Conservation (phyloP, 2,113 vertebrate species). For the Brienomyrus longianalis region DNA sequence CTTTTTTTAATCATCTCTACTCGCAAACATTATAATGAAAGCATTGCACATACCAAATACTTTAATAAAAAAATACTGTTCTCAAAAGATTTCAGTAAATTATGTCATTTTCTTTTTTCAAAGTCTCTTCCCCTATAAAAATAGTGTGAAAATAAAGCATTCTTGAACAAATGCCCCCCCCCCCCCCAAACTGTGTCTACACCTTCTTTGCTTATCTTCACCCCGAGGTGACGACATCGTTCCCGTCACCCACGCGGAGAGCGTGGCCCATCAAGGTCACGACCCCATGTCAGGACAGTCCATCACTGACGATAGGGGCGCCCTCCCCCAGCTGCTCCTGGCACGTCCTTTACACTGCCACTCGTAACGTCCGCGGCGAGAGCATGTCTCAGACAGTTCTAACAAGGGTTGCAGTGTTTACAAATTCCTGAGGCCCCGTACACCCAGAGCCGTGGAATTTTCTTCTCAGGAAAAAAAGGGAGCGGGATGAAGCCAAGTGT, state of each 20-base stretch:
- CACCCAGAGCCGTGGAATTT: slow-evolving; percentile 51
- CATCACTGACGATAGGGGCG: not conserved
- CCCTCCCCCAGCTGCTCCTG: not conserved
- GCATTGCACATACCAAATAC: not conserved
- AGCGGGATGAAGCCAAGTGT: slow-evolving; percentile 18
- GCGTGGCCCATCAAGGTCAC: not conserved
- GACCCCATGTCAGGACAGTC: not conserved
- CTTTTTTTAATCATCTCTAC: not conserved
- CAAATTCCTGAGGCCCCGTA: slow-evolving; percentile 57
- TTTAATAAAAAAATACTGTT: not conserved
- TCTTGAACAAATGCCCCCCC: not conserved
- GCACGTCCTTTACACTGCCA: not conserved
- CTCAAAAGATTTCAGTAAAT: not conserved
- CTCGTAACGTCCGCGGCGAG: not conserved
- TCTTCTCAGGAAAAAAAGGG: slow-evolving; percentile 30
- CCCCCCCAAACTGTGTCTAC: not conserved
- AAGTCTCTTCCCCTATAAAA: not conserved
- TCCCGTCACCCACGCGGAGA: not conserved
- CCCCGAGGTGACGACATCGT: not conserved
- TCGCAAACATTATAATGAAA: not conserved
- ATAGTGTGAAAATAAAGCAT: not conserved
- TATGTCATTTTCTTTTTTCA: not conserved
- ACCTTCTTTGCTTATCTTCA: not conserved
- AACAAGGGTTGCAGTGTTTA: slow-evolving; percentile 44
- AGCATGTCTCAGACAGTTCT: slow-evolving; percentile 9